Evolutionary conservation across 2,797 vertebrate genomes (phyloP), one percentile per base, ranked within the genome.

Genomic region (Xenops minutus): DNA sequence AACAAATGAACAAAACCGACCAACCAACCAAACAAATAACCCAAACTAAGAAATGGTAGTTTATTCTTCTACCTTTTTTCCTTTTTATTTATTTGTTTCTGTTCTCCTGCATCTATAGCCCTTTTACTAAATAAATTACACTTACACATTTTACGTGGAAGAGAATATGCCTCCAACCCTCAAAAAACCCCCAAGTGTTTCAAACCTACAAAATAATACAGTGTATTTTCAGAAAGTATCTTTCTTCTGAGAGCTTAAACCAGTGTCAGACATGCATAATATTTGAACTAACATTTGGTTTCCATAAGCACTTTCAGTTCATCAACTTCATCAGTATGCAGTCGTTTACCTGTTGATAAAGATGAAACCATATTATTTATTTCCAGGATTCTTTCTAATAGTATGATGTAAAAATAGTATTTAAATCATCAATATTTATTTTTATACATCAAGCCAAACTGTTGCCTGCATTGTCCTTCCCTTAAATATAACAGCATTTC

Each of bases 161-260:
- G 10, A 16, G 46, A 51, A 78, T 48, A 27, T 4, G 0, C 2
- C 24, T 69, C 3, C 9, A 68, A 16, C 6, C 10, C 18, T 44
- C 2, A 36, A 61, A 81, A 73, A 34, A 67, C 8, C 18, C 14
- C 18, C 14, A 64, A 27, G 9, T 12, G 29, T 58, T 67, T 91
- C 39, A 54, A 69, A 7, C 3, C 15, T 7, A 2, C 10, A 58
- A 78, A 82, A 66, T 29, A 58, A 74, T 49, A 54, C 4, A 20
- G 18, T 34, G 1, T 37, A 18, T 86, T 91, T 76, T 64, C 22
- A 27, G 22, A 5, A 77, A 61, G 5, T 24, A 2, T 27, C 17
- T 83, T 71, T 67, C n/a, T 66, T 74, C 66, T 67, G 48, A 78
- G 26, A 62, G 5, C 8, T 36, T 44, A 78, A 88, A 62, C 20